Conservation (phyloP, 2,797 vertebrate genomes). For the Meriones psammophilus region DNA sequence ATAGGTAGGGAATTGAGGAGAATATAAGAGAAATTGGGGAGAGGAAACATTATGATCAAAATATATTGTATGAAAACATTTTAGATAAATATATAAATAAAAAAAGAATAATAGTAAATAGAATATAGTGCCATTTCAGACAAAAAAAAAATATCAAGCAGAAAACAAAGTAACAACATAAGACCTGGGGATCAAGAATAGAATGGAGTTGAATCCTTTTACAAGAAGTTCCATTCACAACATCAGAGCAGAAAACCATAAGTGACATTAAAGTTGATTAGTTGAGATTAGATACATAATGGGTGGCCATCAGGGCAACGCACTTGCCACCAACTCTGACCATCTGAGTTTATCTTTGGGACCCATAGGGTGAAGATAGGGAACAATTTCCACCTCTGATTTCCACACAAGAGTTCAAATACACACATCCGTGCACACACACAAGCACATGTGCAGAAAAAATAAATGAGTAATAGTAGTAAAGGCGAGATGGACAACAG, state of each 20-base stretch:
- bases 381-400: background rate
- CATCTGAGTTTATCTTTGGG: background rate
- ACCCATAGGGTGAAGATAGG: background rate
- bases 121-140: conserved; percentile 3
- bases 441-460: background rate
- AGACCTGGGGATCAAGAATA: background rate
- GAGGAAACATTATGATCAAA: background rate
- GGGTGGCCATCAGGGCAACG: background rate
- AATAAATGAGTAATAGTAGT: background rate
- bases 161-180: conserved; percentile 41
- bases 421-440: background rate
- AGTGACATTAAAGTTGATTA: conserved; percentile 21
- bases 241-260: background rate
- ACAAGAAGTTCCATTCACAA: conserved; percentile 49
- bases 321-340: background rate
- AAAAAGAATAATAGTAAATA: conserved; percentile 21
- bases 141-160: conserved; percentile 4
- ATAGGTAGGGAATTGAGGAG: background rate
- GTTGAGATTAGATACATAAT: background rate
- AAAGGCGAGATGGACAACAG: background rate
- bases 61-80: background rate
- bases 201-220: conserved; percentile 19
- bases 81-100: background rate
- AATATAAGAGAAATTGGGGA: background rate
- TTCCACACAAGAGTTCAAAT: background rate